Base-by-base conservation (phyloP, 2,888 invertebrate species). In the Stratiomys singularior region DNA sequence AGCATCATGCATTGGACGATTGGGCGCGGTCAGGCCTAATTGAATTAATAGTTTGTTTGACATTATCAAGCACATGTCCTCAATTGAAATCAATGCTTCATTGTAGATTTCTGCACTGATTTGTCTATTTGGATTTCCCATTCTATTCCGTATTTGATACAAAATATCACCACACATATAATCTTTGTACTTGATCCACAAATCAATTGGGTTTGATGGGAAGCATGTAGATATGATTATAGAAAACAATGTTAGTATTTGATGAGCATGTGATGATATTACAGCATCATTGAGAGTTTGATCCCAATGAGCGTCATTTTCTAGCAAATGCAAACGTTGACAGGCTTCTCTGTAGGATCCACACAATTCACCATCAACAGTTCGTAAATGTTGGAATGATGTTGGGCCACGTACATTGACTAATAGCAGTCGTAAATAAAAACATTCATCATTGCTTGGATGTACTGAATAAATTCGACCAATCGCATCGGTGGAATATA, bases 381-480 rank as follows among this genome's bases (percentile, higher is more conserved):
- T 86, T 83, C 84, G 79, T 60, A 86, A 78, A 52, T 78, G n/a
- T 79, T 81, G 13, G 76, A 84, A 84, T 78, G 84, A 85, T 63
- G 83, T 84, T 79, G 85, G 85, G 2, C 84, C 74, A 79, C 81
- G 81, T n/a, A 85, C 83, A 82, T 84, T 83, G 25, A 84, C 80
- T 77, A 86, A 79, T 15, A 84, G 79, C 78, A 86, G 69, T 21
- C 84, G 83, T 60, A 85, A 82, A 82, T 84, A 85, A 81, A 81
- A 86, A 80, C 83, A 84, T 78, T 84, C 83, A 71, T 80, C 81
- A 60, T 83, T 81, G 78, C 81, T 85, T 25, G 84, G 84, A 83
- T 84, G 84, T 30, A 85, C 84, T 81, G 85, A 80, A 79, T 85
- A 86, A 79, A 85, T 77, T 3, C 84, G 82, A 18, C 84, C 84